Conservation (phyloP, 2,113 vertebrate genomes). For the Pluvianellus socialis region DNA sequence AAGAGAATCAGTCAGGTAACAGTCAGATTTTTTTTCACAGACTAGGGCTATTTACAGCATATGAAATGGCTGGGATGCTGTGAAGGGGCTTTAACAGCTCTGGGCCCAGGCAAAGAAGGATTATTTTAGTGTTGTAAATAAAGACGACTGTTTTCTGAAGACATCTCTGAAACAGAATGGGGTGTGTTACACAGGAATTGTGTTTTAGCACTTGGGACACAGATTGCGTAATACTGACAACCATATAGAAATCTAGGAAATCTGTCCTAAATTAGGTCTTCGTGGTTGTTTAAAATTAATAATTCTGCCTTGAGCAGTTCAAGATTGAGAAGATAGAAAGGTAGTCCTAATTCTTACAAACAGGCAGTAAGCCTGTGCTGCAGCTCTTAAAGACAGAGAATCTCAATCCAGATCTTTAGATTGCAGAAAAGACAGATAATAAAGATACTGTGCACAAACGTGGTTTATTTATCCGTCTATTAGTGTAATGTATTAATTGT, state of each 20-base stretch:
- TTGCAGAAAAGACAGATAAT: not conserved
- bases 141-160: not conserved
- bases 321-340: not conserved
- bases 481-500: not conserved
- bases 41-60: not conserved
- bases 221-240: not conserved
- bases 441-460: not conserved
- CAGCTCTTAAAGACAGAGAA: not conserved
- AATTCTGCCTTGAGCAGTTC: not conserved
- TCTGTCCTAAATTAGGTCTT: not conserved
- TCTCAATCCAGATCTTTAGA: not conserved
- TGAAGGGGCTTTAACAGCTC: not conserved
- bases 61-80: not conserved
- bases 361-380: not conserved
- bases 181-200: not conserved
- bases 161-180: not conserved
- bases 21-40: not conserved
- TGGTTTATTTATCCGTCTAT: not conserved
- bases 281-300: not conserved
- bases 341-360: not conserved
- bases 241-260: not conserved
- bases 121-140: not conserved
- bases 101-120: not conserved
- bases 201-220: accelerated
- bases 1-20: not conserved